Evolutionary conservation across 1,140 invertebrate genomes (phyloP), one percentile per base, ranked within the genome.

Genomic region (Chrysoperla carnea): DNA sequence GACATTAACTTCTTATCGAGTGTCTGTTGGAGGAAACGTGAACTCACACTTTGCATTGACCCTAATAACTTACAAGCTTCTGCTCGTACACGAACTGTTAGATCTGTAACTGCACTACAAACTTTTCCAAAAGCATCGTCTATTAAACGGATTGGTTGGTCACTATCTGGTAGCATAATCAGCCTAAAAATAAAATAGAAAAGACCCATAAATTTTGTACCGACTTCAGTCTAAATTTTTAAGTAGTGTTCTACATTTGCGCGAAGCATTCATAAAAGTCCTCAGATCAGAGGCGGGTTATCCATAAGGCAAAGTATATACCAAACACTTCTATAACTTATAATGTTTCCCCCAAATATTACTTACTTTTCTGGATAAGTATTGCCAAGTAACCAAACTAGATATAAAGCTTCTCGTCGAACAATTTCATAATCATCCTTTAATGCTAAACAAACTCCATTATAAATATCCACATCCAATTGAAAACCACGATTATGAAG

Each of bases 1-100:
- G 79, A 94, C 84, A 98, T 98, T n/a, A 98, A 68, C 56, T 97
- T 96, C 63, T 99, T 99, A 56, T 99, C 94, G 2, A 99, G 61
- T 0, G 95, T 98, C 66, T 97, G 95, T 52, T 92, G 78, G 29
- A 99, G 68, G 61, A 95, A 96, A 44, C 79, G 73, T 37, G 81
- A 74, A 42, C 88, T 89, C 5, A 99, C 92, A 40, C 73, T 72
- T 43, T 78, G 78, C 69, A 97, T 86, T 28, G 76, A 75, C 8
- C 94, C 94, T 31, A 95, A 64, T 41, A 87, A 63, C 13, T 78
- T 74, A 52, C 84, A 85, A 1, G 87, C 84, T 17, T 79, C 64
- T 1, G 78, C 80, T 48, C 89, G 70, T 8, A 92, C 87, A 43
- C 76, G 72, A 59, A 86, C 79, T 7, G 80, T 90, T n/a, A 93